Percentiles rank a stretch among this genome's conserved stretches.
Evolutionary conservation across 2,113 vertebrate genomes (phyloP).

Genomic region (Sterrhoptilus dennistouni): DNA sequence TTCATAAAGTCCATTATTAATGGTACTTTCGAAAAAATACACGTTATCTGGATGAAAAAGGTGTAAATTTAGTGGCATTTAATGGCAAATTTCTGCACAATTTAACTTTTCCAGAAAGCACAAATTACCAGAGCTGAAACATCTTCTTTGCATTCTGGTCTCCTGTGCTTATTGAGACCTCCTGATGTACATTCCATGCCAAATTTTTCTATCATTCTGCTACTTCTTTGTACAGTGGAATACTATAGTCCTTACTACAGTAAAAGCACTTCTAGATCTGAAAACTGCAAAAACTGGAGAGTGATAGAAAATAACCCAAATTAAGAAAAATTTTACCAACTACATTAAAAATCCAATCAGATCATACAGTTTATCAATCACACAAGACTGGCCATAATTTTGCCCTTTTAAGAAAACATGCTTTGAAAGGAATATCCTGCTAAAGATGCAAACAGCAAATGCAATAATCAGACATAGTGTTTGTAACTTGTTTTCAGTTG

Average conservation of each 20-base stretch:
- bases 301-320: neutral
- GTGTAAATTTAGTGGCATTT: conserved; percentile 68
- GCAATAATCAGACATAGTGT: neutral
- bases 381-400: conserved; percentile 24
- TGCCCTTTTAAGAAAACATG: neutral
- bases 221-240: neutral
- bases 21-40: conserved; percentile 12
- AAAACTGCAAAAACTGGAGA: neutral
- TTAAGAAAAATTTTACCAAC: neutral
- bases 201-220: neutral
- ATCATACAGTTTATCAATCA: neutral
- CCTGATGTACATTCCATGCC: neutral
- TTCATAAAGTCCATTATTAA: conserved; percentile 72
- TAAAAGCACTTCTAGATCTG: neutral
- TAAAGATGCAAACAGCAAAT: neutral
- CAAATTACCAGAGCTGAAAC: conserved; percentile 70
- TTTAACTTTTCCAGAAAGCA: conserved; percentile 66
- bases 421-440: neutral
- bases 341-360: neutral
- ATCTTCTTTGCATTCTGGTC: conserved; percentile 69
- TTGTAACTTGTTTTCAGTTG: neutral
- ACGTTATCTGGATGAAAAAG: neutral
- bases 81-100: neutral
- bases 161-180: neutral
- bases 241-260: neutral